Percentiles rank a stretch among this genome's conserved stretches.
These are phyloP conservation scores for Acanthacorydalis orientalis DNA, from an alignment of 2,888 invertebrate species.

Conservation along the genomic window DNA sequence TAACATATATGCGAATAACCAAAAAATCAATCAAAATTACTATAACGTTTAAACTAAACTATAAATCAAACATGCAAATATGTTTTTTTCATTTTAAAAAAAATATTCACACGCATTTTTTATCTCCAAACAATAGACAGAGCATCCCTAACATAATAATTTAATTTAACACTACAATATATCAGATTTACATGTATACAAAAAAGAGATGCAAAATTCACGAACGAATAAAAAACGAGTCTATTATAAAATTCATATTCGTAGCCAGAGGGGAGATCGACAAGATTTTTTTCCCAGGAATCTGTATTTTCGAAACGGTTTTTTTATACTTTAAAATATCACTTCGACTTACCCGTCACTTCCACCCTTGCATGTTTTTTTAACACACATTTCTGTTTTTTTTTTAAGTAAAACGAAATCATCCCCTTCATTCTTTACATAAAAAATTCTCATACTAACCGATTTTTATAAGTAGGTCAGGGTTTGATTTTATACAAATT, in stretches of 20 bases:
- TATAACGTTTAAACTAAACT: too few relatives aligned
- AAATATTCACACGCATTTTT: conserved; percentile 4
- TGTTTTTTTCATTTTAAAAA: neutral
- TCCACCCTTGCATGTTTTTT: conserved; percentile 11
- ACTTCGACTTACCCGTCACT: too few relatives aligned
- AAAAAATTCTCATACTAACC: conserved; percentile 1
- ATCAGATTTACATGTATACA: neutral
- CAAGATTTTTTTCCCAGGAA: conserved; percentile 16
- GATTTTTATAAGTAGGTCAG: neutral
- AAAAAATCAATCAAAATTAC: too few relatives aligned
- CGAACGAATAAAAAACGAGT: conserved; percentile 7
- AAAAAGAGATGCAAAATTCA: conserved; percentile 7
- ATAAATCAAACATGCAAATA: too few relatives aligned
- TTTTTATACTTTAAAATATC: conserved; percentile 9
- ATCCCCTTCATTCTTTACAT: conserved; percentile 12
- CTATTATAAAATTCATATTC: too few relatives aligned
- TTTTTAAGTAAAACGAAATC: conserved; percentile 11
- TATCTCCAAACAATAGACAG: conserved; percentile 7
- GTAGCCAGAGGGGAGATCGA: neutral
- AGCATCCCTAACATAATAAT: too few relatives aligned
- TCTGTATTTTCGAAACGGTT: conserved; percentile 15
- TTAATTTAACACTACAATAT: too few relatives aligned
- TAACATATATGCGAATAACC: too few relatives aligned
- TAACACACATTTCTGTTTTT: conserved; percentile 17
- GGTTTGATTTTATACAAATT: neutral